Conservation (phyloP, 2,888 invertebrate species). For the Blomia tropicalis region DNA sequence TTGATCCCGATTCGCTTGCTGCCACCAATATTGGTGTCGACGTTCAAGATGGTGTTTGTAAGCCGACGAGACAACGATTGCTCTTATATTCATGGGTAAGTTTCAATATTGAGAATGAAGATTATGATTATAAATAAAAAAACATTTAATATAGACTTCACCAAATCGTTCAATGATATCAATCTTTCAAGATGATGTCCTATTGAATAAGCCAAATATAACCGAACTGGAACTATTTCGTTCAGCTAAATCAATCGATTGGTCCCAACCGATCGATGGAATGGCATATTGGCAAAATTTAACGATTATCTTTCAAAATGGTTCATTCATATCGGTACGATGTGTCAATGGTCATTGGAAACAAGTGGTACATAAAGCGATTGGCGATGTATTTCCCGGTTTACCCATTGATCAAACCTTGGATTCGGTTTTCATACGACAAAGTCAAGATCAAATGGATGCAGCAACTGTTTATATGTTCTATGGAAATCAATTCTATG, state of each 20-base stretch:
- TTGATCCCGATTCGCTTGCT: neutral
- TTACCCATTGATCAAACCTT: neutral
- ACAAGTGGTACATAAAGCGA: conserved; percentile 11
- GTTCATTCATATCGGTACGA: conserved; percentile 8
- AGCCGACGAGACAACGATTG: neutral
- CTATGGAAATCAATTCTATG: neutral
- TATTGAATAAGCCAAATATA: neutral
- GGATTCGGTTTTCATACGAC: conserved; percentile 14
- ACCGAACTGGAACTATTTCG: neutral
- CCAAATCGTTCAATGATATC: conserved; percentile 3
- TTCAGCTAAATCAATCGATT: conserved; percentile 18
- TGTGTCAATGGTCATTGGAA: conserved; percentile 15
- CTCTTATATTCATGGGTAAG: conserved; percentile 14
- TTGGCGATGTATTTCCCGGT: neutral
- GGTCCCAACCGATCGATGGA: conserved; percentile 12
- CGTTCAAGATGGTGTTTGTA: neutral
- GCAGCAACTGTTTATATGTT: conserved; percentile 15
- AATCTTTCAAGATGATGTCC: conserved; percentile 2
- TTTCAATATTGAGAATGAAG: too few species aligned
- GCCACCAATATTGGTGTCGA: conserved; percentile 15
- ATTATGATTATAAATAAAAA: neutral
- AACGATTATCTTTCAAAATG: conserved; percentile 20
- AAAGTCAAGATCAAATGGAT: neutral
- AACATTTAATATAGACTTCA: neutral
- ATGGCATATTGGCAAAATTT: conserved; percentile 1